Base-by-base conservation (phyloP, 2,888 invertebrate genomes). In the Yponomeuta plumbellus region DNA sequence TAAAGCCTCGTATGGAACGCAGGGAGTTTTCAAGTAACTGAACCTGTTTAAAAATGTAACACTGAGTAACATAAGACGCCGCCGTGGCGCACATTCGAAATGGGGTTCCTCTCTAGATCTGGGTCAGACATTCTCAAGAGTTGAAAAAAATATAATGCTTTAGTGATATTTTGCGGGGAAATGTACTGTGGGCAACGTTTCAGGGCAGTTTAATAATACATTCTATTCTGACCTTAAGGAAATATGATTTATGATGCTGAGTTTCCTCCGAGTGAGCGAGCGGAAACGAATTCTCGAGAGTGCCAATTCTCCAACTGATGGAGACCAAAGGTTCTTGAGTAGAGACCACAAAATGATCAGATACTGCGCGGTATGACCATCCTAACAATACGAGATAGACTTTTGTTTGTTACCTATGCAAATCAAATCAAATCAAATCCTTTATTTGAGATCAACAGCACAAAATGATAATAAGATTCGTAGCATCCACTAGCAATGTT, bases 81-180 rank as follows among this genome's bases (percentile, higher is more conserved):
- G 44, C 17, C 44, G 44, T 17, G 13, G 44, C 44, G 44, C 17
- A 52, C 44, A 52, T 52, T 52, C 17, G 17, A 52, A 52, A 52
- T 52, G 77, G 76, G 23, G 59, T 59, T 59, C 59, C 59, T 59
- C 23, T 59, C 13, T 22, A 59, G 59, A 59, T 22, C 59, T 59
- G 59, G 59, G 59, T 59, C 59, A 59, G 59, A 23, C 59, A 59
- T 59, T 59, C 59, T 22, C 22, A 11, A 59, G 59, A 59, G 59
- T 59, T 59, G n/a, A 22, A 22, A 22, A 59, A 58, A 21, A 13
- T 23, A 21, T 3, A 52, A 52, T 23, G 13, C 22, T 23, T 59
- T 13, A 13, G 11, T 59, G 22, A 21, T 59, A 59, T 59, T 59
- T 23, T 21, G 59, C 59, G 23, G 59, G 21, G 44, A 52, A 52